These are phyloP conservation scores for Scomber scombrus DNA, from an alignment of 2,113 vertebrate species.

Conservation along the genomic window DNA sequence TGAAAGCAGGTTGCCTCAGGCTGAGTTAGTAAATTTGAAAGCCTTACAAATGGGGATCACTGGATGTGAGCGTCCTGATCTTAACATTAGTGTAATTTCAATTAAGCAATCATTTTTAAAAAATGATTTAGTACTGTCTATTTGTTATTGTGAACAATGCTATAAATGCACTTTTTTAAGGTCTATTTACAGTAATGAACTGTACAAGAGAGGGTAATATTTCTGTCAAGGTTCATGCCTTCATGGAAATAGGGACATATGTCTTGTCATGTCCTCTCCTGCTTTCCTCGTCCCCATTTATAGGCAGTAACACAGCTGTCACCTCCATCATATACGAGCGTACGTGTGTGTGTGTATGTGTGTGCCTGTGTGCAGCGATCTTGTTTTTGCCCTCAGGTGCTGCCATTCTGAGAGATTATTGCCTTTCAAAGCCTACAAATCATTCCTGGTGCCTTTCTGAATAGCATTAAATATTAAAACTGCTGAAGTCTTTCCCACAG, in stretches of 20 bases:
- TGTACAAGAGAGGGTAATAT: constrained; percentile 41
- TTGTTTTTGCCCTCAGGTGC: constrained; percentile 51
- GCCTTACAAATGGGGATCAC: constrained; percentile 60
- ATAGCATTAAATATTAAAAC: constrained; percentile 38
- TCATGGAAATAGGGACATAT: constrained; percentile 64
- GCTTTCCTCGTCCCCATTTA: constrained; percentile 64
- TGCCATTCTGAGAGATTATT: constrained; percentile 47
- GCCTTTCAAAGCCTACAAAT: constrained; percentile 48
- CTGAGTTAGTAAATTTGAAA: constrained; percentile 56
- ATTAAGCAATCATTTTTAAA: constrained; percentile 28
- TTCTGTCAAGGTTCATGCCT: constrained; percentile 62
- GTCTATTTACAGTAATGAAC: constrained; percentile 52
- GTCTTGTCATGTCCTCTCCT: constrained; percentile 68
- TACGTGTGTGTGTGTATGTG: constrained; percentile 18
- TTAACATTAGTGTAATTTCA: constrained; percentile 21
- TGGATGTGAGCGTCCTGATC: constrained; percentile 33
- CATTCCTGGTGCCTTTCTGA: constrained; percentile 18
- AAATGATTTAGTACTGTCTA: constrained; percentile 7
- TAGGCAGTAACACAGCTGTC: constrained; percentile 76
- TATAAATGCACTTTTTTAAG: not conserved
- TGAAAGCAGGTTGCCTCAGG: constrained; percentile 59
- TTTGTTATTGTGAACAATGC: not conserved
- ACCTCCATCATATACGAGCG: constrained; percentile 54
- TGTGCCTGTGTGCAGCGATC: constrained; percentile 2
- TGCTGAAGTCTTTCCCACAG: not conserved